A percentile compares a stretch with the other conserved stretches of the same genome.
Evolutionary conservation across 2,888 invertebrate genomes (phyloP).

Genomic region (Tubulanus polymorphus): DNA sequence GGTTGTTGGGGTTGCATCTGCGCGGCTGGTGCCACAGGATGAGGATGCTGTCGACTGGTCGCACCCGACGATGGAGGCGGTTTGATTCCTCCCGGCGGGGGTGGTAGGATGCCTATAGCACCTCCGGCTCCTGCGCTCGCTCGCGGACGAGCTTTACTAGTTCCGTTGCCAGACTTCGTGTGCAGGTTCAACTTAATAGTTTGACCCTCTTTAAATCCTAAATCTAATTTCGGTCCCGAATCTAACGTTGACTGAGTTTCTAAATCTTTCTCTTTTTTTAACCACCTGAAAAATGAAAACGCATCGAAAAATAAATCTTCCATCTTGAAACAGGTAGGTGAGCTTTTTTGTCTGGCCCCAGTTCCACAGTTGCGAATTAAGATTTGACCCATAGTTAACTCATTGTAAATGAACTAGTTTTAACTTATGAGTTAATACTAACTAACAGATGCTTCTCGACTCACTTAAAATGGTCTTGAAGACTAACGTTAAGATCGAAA

Average conservation of each 20-base stretch:
- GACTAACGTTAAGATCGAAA: constrained; percentile 95
- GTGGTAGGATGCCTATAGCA: constrained; percentile 60
- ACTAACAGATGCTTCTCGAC: too few species aligned
- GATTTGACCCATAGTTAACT: too few species aligned
- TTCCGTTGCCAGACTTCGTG: constrained; percentile 22
- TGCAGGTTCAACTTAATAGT: constrained; percentile 97
- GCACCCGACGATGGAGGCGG: constrained; percentile 64
- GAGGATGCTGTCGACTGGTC: neutral
- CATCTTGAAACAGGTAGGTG: too few species aligned
- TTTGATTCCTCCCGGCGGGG: constrained; percentile 78
- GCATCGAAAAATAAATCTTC: too few species aligned
- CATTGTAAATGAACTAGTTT: too few species aligned
- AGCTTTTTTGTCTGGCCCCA: too few species aligned
- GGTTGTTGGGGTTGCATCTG: neutral
- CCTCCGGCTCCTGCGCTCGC: constrained; percentile 59
- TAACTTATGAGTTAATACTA: too few species aligned
- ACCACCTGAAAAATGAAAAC: constrained; percentile 38
- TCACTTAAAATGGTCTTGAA: constrained; percentile 94
- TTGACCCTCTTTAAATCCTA: constrained; percentile 98
- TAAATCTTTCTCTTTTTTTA: constrained; percentile 61
- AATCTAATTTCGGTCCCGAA: constrained; percentile 75
- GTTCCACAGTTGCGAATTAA: too few species aligned
- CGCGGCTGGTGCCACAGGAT: neutral
- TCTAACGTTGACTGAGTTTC: constrained; percentile 63
- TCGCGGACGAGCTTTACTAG: constrained; percentile 64